Conservation (phyloP, 2,113 vertebrate genomes). For the Diadophis punctatus region DNA sequence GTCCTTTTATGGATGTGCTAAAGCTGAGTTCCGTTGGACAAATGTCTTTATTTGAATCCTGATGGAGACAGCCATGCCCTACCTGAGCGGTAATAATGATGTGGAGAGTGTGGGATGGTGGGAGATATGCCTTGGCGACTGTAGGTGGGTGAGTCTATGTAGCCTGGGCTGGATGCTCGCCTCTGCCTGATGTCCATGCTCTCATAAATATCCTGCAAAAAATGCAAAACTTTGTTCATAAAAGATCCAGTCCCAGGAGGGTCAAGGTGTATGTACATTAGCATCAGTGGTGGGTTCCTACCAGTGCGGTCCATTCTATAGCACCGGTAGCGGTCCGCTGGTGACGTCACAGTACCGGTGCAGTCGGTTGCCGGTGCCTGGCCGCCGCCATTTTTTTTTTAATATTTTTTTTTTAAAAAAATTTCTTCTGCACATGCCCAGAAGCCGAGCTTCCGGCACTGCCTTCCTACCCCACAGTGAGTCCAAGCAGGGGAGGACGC, state of each 20-base stretch:
- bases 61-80: slow-evolving; percentile 18
- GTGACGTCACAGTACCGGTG: too few relatives aligned
- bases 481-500: too few relatives aligned
- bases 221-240: not conserved
- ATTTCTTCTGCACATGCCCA: too few relatives aligned
- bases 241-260: accelerated
- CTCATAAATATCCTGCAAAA: slow-evolving; percentile 86
- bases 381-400: too few relatives aligned
- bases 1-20: not conserved
- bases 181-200: slow-evolving; percentile 87
- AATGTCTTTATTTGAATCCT: not conserved
- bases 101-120: slow-evolving; percentile 87
- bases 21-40: not conserved
- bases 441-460: too few relatives aligned
- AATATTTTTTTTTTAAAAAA: too few relatives aligned
- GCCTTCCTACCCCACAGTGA: too few relatives aligned
- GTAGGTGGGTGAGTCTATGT: slow-evolving; percentile 89
- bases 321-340: too few relatives aligned
- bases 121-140: slow-evolving; percentile 92
- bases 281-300: too few relatives aligned
- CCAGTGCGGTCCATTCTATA: too few relatives aligned
- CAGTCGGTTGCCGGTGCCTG: too few relatives aligned
- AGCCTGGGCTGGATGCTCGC: slow-evolving; percentile 89
- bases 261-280: not conserved
- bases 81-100: slow-evolving; percentile 92